These are phyloP conservation scores for Stomatorhinus walkeri DNA, from an alignment of 2,797 vertebrate genomes.

Conservation along the genomic window DNA sequence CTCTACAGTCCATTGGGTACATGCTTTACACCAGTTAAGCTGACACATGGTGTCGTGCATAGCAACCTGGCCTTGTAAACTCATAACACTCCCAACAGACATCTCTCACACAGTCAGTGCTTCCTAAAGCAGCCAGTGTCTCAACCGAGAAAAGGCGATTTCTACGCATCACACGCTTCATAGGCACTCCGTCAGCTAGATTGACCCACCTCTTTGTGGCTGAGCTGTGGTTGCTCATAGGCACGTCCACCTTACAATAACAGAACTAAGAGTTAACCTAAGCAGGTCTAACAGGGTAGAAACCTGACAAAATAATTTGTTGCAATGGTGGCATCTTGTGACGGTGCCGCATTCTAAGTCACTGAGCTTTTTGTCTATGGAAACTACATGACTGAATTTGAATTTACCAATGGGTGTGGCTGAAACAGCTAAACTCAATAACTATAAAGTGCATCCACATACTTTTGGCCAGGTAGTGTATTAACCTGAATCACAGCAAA, in stretches of 20 bases:
- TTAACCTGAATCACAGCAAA: neutral
- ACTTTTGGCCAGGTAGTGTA: neutral
- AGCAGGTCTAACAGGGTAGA: neutral
- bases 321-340: neutral
- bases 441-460: neutral
- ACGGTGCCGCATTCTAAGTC: neutral
- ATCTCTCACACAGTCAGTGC: neutral
- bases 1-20: neutral
- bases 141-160: neutral
- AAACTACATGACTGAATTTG: neutral
- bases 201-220: neutral
- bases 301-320: neutral
- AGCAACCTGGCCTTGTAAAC: neutral
- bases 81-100: neutral
- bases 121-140: neutral
- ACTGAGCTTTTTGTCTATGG: neutral
- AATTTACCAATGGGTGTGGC: neutral
- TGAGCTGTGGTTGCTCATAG: neutral
- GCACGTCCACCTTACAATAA: neutral
- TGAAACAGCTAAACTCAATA: neutral
- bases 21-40: neutral
- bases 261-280: neutral
- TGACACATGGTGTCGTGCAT: neutral
- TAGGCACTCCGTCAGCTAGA: neutral
- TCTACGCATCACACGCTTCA: neutral